Evolutionary conservation across 2,888 invertebrate genomes (phyloP), one percentile per base, ranked within the genome.

Genomic region (Euclidia mi): DNA sequence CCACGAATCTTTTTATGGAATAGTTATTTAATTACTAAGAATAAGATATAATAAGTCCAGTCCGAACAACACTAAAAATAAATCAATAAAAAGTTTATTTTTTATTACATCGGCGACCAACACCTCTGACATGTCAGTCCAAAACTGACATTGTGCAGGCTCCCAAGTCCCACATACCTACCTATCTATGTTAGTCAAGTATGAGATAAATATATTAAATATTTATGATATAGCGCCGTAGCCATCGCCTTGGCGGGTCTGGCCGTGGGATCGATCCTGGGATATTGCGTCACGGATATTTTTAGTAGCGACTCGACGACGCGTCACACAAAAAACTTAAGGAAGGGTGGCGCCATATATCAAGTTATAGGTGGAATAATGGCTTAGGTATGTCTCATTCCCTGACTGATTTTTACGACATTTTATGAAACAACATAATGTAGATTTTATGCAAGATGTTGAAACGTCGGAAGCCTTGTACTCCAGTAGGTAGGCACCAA

Each of bases 221-320:
- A 92, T 92, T 92, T 92, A 92, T 89, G 87, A 88, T 87, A 83
- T 82, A 79, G 79, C 76, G 46, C 44, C 68, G 52, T 70, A 71
- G 67, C 61, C 80, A 65, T 80, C 64, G 66, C 48, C 59, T 42
- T 42, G 51, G 17, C 45, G 52, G 64, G 59, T 34, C 78, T 71
- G 80, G 78, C 84, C 90, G 89, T 90, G 91, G 89, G 90, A 91
- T 79, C 83, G 79, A 69, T 74, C 74, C 79, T 78, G 77, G 67
- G 53, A 58, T 56, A 65, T 89, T 88, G 83, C 92, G 90, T 93
- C 94, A 94, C 78, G 81, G 87, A 78, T 93, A 93, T 93, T 92
- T 94, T 90, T 92, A 92, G 92, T 77, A 58, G 62, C 71, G 71
- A 70, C 83, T 78, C 84, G 86, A 80, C 84, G 91, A 86, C 87